A percentile compares a stretch with the other conserved stretches of the same genome.
These are phyloP conservation scores for Yponomeuta malinellus DNA, from an alignment of 2,888 invertebrate genomes.

Conservation along the genomic window DNA sequence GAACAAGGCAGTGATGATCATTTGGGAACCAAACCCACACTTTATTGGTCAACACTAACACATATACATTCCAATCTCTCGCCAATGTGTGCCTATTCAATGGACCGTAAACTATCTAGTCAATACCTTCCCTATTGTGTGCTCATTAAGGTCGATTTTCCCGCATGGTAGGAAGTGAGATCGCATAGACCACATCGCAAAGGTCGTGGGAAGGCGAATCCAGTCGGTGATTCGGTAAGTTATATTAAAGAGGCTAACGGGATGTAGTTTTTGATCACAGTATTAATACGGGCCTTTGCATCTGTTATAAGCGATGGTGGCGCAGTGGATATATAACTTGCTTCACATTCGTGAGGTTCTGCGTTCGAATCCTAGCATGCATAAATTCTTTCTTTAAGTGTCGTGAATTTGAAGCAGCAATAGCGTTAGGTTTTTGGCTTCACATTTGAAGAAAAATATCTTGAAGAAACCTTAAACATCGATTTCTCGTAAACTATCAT, in stretches of 20 bases:
- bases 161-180: constrained; percentile 62
- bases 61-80: constrained; percentile 20
- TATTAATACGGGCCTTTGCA: not conserved
- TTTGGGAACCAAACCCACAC: constrained; percentile 17
- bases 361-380: no score
- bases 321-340: no score
- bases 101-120: constrained; percentile 40
- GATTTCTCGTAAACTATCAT: no score
- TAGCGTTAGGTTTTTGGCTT: no score
- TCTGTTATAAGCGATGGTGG: not conserved
- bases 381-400: no score
- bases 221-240: constrained; percentile 58
- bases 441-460: no score
- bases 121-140: constrained; percentile 34
- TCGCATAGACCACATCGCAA: constrained; percentile 64
- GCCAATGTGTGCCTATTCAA: constrained; percentile 62
- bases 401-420: no score
- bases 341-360: no score
- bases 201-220: constrained; percentile 68
- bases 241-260: constrained; percentile 53
- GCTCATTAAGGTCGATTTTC: constrained; percentile 34
- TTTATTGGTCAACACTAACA: constrained; percentile 65
- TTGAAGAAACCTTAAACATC: no score
- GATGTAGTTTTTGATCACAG: constrained; percentile 59
- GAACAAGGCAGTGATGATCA: not conserved